Base-by-base conservation (phyloP, 2,888 invertebrate genomes). In the Cephonodes hylas region DNA sequence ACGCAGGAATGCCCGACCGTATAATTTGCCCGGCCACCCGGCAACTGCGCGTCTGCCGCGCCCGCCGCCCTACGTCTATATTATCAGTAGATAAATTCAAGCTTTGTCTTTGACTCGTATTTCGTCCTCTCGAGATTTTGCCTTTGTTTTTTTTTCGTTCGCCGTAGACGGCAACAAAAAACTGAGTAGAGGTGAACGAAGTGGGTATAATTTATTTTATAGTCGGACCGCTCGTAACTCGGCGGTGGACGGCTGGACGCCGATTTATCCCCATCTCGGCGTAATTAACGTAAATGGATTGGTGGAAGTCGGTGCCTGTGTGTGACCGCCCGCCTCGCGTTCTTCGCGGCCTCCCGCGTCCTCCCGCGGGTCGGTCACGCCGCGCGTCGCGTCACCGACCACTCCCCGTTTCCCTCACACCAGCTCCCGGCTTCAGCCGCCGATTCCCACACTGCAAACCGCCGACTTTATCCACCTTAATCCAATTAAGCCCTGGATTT, bases 191-290 rank as follows among this genome's bases (percentile, higher is more conserved):
- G 84, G 86, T 90, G 88, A 90, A 86, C 89, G 90, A 89, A 91
- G 91, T 91, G 91, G 91, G 90, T 91, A 91, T 92, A 92, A 92
- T 92, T 92, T 92, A 92, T 92, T 92, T 92, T 91, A 92, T 92
- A 90, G 91, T 86, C 89, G 85, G 88, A 81, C 87, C 87, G 90
- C 88, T 92, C 92, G 91, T 92, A 91, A 91, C 91, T 90, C 87
- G 91, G 79, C 89, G 85, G 87, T 90, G 90, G 91, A 90, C 90
- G 89, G 87, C 86, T 91, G 89, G 90, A 89, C 90, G 89, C 87
- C 91, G 90, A 91, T 90, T 88, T 91, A 91, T 91, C 87, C 92
- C 89, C 88, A 90, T 89, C 89, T 87, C 85, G 71, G 79, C 81
- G 89, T 89, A 91, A 92, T 92, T 92, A 92, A 91, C 89, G 88